A percentile compares a stretch with the other conserved stretches of the same genome.
Evolutionary conservation across 2,797 vertebrate genomes (phyloP).

Genomic region (Triplophysa yarkandensis): DNA sequence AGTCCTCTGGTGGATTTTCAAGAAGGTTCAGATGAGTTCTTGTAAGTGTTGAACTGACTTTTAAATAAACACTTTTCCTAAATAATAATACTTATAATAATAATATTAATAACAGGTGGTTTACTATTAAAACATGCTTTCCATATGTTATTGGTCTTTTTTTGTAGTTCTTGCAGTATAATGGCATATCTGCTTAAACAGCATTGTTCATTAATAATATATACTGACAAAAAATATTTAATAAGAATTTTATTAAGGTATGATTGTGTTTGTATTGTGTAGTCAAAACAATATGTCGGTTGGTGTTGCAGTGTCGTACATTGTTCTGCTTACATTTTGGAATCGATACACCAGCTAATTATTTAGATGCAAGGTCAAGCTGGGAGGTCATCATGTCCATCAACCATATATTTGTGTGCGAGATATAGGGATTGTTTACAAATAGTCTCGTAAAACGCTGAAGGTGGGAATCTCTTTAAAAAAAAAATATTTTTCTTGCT

Average conservation of each 20-base stretch:
- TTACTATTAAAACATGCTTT: slow-evolving; percentile 17
- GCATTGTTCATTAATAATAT: background rate
- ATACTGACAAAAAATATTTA: background rate
- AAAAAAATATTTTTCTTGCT: too few relatives aligned
- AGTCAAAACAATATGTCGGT: background rate
- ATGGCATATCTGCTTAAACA: background rate
- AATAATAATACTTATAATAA: background rate
- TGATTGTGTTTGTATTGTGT: background rate
- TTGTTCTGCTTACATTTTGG: background rate
- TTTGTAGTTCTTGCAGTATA: slow-evolving; percentile 1
- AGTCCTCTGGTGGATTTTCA: background rate
- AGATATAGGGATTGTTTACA: background rate
- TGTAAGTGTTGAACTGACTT: background rate
- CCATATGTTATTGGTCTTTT: background rate
- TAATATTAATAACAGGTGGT: slow-evolving; percentile 18
- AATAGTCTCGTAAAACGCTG: too few relatives aligned
- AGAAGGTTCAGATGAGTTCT: background rate
- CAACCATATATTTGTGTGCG: background rate
- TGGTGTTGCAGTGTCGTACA: background rate
- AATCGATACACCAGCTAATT: slow-evolving; percentile 16
- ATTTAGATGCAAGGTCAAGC: slow-evolving; percentile 13
- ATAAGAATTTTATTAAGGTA: background rate
- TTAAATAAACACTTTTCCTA: background rate
- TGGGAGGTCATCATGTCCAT: slow-evolving; percentile 4
- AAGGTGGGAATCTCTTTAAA: too few relatives aligned